These are phyloP conservation scores for Isichthys henryi DNA, from an alignment of 2,113 vertebrate species.

Conservation along the genomic window DNA sequence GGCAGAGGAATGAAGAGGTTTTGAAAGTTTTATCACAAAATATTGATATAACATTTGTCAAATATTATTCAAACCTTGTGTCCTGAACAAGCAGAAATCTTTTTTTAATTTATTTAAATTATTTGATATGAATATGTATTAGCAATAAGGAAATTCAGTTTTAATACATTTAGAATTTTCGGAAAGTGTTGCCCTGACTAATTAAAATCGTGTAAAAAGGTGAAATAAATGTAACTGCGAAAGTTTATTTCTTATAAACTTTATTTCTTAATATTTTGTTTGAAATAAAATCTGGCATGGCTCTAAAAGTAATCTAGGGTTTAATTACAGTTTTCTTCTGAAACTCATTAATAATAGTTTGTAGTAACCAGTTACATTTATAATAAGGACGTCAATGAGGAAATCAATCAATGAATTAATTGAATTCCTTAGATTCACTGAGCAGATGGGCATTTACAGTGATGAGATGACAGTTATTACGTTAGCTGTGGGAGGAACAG, in stretches of 20 bases:
- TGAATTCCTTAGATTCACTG: not conserved
- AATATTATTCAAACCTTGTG: not conserved
- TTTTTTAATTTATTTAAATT: not conserved
- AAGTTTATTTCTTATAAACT: not conserved
- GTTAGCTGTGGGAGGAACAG: not conserved
- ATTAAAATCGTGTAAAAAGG: not conserved
- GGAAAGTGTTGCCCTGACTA: not conserved
- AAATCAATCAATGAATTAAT: not conserved
- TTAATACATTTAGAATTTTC: not conserved
- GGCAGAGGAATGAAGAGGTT: not conserved
- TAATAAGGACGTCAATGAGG: not conserved
- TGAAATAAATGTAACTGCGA: not conserved
- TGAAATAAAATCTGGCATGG: not conserved
- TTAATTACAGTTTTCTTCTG: not conserved
- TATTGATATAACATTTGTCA: not conserved
- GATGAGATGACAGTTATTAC: not conserved
- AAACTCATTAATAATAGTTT: not conserved
- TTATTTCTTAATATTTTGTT: not conserved
- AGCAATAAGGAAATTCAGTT: not conserved
- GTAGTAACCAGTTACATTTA: not conserved
- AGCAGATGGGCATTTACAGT: conserved; percentile 6
- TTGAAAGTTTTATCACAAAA: not conserved
- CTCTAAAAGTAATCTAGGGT: not conserved
- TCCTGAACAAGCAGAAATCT: not conserved
- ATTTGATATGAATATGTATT: not conserved